A percentile compares a stretch with the other conserved stretches of the same genome.
phyloP scores from a whole-genome alignment of 2,113 vertebrate genomes.

The Dipodomys spectabilis region DNA sequence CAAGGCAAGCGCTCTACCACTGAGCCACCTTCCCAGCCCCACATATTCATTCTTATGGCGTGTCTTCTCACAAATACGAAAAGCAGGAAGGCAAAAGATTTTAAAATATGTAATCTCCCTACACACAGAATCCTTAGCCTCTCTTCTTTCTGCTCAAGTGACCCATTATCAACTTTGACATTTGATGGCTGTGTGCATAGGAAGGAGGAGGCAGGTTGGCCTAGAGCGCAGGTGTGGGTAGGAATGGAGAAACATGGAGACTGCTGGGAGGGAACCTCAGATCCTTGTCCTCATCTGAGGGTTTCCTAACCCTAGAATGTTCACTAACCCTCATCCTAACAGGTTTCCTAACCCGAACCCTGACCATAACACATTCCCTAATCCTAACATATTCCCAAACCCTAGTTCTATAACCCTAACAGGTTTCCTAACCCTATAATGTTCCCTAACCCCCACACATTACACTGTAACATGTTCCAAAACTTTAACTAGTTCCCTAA shows the following conservation, averaged over 20 bases:
- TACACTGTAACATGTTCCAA: no score
- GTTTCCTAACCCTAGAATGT: no score
- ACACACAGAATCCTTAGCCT: neutral
- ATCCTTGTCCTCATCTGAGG: neutral
- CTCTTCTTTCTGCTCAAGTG: conserved; percentile 30
- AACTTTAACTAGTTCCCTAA: no score
- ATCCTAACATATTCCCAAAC: no score
- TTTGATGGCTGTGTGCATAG: neutral
- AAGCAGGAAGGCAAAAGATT: neutral
- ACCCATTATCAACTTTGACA: neutral
- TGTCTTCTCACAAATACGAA: neutral
- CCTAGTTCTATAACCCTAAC: no score
- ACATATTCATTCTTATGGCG: neutral
- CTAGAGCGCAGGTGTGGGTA: neutral
- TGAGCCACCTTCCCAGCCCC: no score
- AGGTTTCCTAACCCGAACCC: no score
- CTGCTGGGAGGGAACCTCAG: neutral
- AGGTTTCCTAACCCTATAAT: no score
- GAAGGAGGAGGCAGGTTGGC: neutral
- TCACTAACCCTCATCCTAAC: no score
- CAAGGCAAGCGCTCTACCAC: no score
- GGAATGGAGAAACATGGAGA: neutral
- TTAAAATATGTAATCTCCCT: neutral
- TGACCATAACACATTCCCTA: no score
- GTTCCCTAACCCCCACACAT: no score